Evolutionary conservation across 2,888 invertebrate species (phyloP), one percentile per base, ranked within the genome.

Genomic region (Drosophila cognata): DNA sequence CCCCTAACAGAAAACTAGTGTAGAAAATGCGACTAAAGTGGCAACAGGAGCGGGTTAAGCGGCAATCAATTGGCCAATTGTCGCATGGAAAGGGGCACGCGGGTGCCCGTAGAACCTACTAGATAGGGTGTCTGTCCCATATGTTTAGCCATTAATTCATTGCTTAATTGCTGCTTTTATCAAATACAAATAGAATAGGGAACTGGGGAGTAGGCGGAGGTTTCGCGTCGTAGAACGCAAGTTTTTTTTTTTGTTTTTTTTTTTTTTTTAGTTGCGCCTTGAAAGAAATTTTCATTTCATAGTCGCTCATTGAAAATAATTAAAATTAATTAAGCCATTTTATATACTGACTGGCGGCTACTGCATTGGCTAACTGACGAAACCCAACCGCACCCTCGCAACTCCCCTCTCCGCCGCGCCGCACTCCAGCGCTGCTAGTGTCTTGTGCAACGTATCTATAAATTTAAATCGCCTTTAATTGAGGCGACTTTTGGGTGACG

Each of bases 231-330:
- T 38, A 35, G 60, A 73, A 53, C 64, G 57, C 62, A 66, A 81
- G 81, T 38, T 18, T 46, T 25, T 25, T 46, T 36, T 36, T 53
- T 16, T 6, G n/a, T 3, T 2, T 1, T 1, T 16, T 4, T 28
- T 16, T 55, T 38, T 38, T 56, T 83, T 77, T 84, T 88, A 86
- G 82, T 82, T 82, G 86, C 82, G 82, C 77, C 81, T 81, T 81
- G 88, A 79, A 82, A 87, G 79, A 77, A 77, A 79, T 81, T 83
- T 83, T 83, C 79, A 83, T 88, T 88, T 85, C 83, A 78, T 86
- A 87, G 89, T 89, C 82, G 88, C 89, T 85, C 88, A 89, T 87
- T 87, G 88, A 87, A 87, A 87, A 85, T 87, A 87, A 87, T 87
- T 87, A 87, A 87, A 87, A 85, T 87, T 87, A 87, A 87, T 87